Evolutionary conservation across 2,797 vertebrate species (phyloP).

Genomic region (Helicolenus hilgendorfi): DNA sequence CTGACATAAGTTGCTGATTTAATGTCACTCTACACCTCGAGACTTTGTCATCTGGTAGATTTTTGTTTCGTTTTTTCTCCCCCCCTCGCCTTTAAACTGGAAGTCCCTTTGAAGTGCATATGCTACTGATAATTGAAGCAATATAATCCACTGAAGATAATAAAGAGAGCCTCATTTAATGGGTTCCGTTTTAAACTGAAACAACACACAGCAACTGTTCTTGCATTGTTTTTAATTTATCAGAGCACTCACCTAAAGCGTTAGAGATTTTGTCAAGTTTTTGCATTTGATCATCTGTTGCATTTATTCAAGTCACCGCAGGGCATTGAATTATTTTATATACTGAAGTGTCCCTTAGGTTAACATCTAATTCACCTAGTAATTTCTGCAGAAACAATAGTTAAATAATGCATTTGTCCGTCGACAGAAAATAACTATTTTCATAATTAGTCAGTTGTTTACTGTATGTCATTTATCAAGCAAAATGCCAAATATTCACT

Average conservation of each 20-base stretch:
- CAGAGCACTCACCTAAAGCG: constrained; percentile 20
- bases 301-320: background rate
- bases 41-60: constrained; percentile 85
- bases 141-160: constrained; percentile 81
- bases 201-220: constrained; percentile 50
- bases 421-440: background rate
- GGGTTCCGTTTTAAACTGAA: constrained; percentile 69
- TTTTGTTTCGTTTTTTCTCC: constrained; percentile 49
- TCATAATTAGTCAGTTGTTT: background rate
- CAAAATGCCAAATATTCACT: background rate
- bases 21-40: constrained; percentile 87
- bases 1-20: constrained; percentile 89
- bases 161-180: constrained; percentile 69
- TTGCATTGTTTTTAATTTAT: constrained; percentile 67
- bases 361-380: background rate
- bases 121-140: constrained; percentile 85
- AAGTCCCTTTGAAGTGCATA: constrained; percentile 84
- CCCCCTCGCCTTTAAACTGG: constrained; percentile 64
- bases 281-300: constrained; percentile 48
- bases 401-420: constrained; percentile 4
- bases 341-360: constrained; percentile 1
- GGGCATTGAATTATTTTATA: background rate
- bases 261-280: constrained; percentile 2
- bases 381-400: background rate
- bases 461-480: background rate